phyloP scores from a whole-genome alignment of 2,113 vertebrate species.

The Paracanthobrama guichenoti region DNA sequence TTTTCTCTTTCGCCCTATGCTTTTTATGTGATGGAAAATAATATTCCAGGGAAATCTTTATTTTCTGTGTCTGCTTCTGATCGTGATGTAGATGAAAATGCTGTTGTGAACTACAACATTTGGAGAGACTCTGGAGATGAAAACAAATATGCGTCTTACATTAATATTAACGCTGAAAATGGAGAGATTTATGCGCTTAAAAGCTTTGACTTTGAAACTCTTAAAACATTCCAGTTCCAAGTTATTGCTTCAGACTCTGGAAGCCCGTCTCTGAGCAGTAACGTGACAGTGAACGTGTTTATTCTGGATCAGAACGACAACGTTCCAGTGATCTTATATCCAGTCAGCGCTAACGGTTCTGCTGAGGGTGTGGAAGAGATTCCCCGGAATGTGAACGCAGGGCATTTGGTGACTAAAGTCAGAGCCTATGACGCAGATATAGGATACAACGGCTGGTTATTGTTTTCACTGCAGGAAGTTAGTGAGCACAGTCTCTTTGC shows the following conservation, averaged over 20 bases:
- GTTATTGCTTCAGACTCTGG: slow-evolving; percentile 57
- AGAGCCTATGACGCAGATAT: slow-evolving; percentile 60
- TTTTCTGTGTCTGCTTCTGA: slow-evolving; percentile 70
- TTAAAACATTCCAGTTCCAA: slow-evolving; percentile 63
- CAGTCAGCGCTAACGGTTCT: slow-evolving; percentile 48
- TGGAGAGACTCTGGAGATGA: slow-evolving; percentile 49
- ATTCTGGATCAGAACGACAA: slow-evolving; percentile 66
- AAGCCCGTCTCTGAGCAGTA: slow-evolving; percentile 53
- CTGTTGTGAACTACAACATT: slow-evolving; percentile 66
- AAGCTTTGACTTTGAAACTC: slow-evolving; percentile 65
- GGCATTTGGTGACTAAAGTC: slow-evolving; percentile 58
- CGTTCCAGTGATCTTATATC: slow-evolving; percentile 60
- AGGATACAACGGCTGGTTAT: slow-evolving; percentile 60
- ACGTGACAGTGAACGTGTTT: slow-evolving; percentile 58
- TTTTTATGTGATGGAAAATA: slow-evolving; percentile 68
- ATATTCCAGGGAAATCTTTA: slow-evolving; percentile 47
- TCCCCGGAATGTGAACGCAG: slow-evolving; percentile 56
- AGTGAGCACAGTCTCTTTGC: slow-evolving; percentile 62
- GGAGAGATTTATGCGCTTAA: slow-evolving; percentile 63
- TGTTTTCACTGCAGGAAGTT: slow-evolving; percentile 58
- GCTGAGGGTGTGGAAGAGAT: slow-evolving; percentile 55
- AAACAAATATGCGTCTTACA: slow-evolving; percentile 42
- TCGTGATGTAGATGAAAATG: slow-evolving; percentile 64
- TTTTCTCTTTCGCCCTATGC: slow-evolving; percentile 55
- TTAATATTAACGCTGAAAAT: slow-evolving; percentile 69